Conservation (phyloP, 92 coral and sea anemone species). For the Epizoanthus stellaris region DNA sequence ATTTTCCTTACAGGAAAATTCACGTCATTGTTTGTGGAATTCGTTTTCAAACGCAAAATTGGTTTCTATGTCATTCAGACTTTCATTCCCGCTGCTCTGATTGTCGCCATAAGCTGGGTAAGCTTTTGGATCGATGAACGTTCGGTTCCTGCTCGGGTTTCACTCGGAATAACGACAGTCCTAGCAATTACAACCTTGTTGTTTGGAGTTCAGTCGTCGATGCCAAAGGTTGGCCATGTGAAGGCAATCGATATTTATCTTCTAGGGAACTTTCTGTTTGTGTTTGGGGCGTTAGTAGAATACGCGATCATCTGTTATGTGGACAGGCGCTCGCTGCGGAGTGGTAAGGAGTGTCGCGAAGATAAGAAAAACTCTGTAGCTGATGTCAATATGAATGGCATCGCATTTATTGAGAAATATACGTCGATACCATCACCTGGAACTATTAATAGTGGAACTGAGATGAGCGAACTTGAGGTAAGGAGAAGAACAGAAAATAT, state of each 20-base stretch:
- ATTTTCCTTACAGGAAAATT: conserved; percentile 37
- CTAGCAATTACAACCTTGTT: conserved; percentile 68
- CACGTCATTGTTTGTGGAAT: conserved; percentile 33
- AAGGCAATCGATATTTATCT: conserved; percentile 64
- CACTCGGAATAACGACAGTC: conserved; percentile 77
- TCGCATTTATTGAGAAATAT: background rate
- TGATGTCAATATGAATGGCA: background rate
- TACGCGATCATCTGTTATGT: conserved; percentile 63
- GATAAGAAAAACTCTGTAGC: background rate
- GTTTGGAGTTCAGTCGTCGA: conserved; percentile 59
- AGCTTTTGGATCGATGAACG: conserved; percentile 79
- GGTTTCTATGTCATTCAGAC: conserved; percentile 64
- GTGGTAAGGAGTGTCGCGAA: too few relatives aligned
- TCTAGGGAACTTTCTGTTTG: conserved; percentile 63
- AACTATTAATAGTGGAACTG: too few relatives aligned
- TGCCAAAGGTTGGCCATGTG: conserved; percentile 72
- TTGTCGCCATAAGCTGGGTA: conserved; percentile 67
- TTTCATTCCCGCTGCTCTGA: conserved; percentile 60
- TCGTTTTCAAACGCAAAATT: conserved; percentile 44
- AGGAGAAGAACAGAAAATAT: too few relatives aligned
- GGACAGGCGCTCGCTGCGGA: conserved; percentile 33
- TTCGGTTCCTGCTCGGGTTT: conserved; percentile 76
- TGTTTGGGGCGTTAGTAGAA: conserved; percentile 65
- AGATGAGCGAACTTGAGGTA: too few relatives aligned
- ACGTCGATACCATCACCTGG: background rate